Evolutionary conservation across 2,888 invertebrate species (phyloP).

Genomic region (Athripsodes cinereus): DNA sequence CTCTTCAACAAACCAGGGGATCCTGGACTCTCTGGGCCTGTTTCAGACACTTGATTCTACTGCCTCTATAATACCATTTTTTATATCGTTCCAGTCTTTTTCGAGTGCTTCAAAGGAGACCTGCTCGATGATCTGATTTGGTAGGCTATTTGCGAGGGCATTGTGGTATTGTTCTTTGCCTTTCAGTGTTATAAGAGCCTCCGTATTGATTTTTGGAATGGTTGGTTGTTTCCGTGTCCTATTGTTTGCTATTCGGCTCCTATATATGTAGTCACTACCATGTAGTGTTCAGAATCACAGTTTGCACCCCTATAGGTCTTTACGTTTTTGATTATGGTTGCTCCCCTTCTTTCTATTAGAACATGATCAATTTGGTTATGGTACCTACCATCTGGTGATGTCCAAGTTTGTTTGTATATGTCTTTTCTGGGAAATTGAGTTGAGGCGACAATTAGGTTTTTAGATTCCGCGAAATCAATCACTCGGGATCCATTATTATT

Average conservation of each 20-base stretch:
- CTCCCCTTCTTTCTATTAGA: too few relatives aligned
- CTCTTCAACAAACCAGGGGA: slow-evolving; percentile 5
- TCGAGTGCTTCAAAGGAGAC: slow-evolving; percentile 6
- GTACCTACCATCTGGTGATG: too few relatives aligned
- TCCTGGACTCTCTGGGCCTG: slow-evolving; percentile 4
- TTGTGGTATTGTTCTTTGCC: slow-evolving; percentile 3
- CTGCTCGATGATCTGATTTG: slow-evolving; percentile 3
- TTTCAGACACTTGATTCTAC: slow-evolving; percentile 5
- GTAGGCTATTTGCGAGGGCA: slow-evolving; percentile 1
- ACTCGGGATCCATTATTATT: too few relatives aligned
- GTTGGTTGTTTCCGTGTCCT: slow-evolving; percentile 5
- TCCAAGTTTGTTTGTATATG: too few relatives aligned
- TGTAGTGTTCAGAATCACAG: too few relatives aligned
- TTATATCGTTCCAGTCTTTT: slow-evolving; percentile 5
- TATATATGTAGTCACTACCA: too few relatives aligned
- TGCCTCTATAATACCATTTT: not conserved
- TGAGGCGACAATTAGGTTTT: too few relatives aligned
- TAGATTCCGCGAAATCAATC: too few relatives aligned
- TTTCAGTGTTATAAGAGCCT: slow-evolving; percentile 2
- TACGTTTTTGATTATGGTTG: too few relatives aligned
- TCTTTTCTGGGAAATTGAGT: too few relatives aligned
- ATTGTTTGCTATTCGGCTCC: slow-evolving; percentile 6
- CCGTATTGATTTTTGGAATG: slow-evolving; percentile 3
- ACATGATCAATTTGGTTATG: too few relatives aligned
- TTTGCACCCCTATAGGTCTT: too few relatives aligned